Conservation (phyloP, 2,888 invertebrate species). For the Taenaris catops region DNA sequence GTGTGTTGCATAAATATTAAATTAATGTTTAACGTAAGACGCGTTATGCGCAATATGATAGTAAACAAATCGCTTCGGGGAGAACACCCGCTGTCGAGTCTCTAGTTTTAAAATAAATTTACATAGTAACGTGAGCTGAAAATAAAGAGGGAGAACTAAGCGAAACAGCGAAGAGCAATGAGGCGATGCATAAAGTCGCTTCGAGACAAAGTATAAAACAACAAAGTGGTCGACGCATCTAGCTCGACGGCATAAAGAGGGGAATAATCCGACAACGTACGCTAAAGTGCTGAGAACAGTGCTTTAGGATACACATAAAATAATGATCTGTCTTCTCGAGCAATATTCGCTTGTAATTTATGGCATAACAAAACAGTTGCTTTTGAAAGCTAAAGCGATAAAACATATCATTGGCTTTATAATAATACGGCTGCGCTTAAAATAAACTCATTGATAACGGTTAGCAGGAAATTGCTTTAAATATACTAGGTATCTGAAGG, state of each 20-base stretch:
- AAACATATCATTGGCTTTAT: conserved; percentile 8
- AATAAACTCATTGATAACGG: conserved; percentile 17
- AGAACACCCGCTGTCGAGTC: conserved; percentile 25
- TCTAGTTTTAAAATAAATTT: conserved; percentile 43
- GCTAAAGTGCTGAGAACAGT: conserved; percentile 53
- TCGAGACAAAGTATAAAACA: conserved; percentile 74
- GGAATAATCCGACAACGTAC: conserved; percentile 65
- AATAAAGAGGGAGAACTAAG: conserved; percentile 71
- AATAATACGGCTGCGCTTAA: conserved; percentile 11
- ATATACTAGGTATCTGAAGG: conserved; percentile 33
- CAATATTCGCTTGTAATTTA: conserved; percentile 43
- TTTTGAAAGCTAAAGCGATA: conserved; percentile 11
- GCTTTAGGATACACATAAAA: conserved; percentile 63
- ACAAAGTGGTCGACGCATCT: conserved; percentile 75
- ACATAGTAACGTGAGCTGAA: conserved; percentile 72
- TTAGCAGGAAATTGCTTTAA: conserved; percentile 48
- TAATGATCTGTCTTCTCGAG: conserved; percentile 57
- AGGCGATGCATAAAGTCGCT: conserved; percentile 73
- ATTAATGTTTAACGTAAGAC: conserved; percentile 4
- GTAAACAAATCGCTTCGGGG: conserved; percentile 22
- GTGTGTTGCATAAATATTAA: conserved; percentile 7
- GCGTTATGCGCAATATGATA: conserved; percentile 17
- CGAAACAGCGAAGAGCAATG: conserved; percentile 74
- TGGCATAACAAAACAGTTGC: conserved; percentile 32
- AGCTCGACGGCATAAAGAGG: conserved; percentile 60